These are phyloP conservation scores for Trachymyrmex cornetzi DNA, from an alignment of 1,140 invertebrate genomes.

Conservation along the genomic window DNA sequence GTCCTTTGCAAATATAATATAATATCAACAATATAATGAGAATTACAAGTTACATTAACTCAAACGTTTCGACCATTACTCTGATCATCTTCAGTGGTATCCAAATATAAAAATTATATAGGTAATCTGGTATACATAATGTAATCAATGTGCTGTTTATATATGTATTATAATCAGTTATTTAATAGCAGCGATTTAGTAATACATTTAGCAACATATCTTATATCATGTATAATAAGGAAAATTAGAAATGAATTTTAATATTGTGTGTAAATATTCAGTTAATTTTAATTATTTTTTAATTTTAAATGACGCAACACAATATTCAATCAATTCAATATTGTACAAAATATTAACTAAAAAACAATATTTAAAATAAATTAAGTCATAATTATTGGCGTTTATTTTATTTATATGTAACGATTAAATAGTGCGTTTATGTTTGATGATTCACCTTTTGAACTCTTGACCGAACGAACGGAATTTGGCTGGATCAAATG, in stretches of 20 bases:
- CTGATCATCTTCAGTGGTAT: too few species aligned
- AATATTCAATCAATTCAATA: neutral
- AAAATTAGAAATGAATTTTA: neutral
- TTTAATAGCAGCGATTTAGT: neutral
- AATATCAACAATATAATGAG: too few species aligned
- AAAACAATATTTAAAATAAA: neutral
- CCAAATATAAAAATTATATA: too few species aligned
- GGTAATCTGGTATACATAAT: too few species aligned
- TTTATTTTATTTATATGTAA: conserved; percentile 4
- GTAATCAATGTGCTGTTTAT: neutral
- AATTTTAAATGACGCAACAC: neutral
- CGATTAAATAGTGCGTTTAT: conserved; percentile 32
- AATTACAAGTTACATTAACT: too few species aligned
- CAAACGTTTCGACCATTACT: too few species aligned
- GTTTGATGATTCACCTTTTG: conserved; percentile 67
- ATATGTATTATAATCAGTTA: neutral
- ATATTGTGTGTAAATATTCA: neutral
- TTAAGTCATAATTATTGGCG: conserved; percentile 9
- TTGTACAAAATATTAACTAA: neutral
- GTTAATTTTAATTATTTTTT: conserved; percentile 6
- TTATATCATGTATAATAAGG: neutral
- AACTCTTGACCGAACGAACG: conserved; percentile 65
- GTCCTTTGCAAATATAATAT: too few species aligned
- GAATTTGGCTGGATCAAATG: conserved; percentile 41
- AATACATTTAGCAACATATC: neutral